Conservation (phyloP, 2,797 vertebrate genomes). For the Sebastes nivosus region DNA sequence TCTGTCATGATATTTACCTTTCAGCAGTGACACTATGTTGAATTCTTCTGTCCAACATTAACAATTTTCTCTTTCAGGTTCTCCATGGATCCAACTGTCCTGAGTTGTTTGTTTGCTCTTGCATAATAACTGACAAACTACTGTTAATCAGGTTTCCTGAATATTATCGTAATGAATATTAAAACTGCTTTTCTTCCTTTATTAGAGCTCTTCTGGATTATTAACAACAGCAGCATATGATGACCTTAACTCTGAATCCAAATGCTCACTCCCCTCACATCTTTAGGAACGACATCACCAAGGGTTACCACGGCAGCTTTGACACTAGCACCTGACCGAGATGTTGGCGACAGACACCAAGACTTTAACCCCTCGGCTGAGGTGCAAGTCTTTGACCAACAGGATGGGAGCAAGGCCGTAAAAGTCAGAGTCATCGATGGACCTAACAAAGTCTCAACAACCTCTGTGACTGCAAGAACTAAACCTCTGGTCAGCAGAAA, state of each 20-base stretch:
- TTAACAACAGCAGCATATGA: not conserved
- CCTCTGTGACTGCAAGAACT: constrained; percentile 14
- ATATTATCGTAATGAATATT: constrained; percentile 4
- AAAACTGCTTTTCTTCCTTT: constrained; percentile 40
- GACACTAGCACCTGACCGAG: constrained; percentile 17
- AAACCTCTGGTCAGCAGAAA: constrained; percentile 39
- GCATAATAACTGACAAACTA: not conserved
- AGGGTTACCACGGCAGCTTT: constrained; percentile 25
- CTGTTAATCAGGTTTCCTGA: not conserved
- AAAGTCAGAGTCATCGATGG: not conserved
- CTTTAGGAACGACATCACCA: constrained; percentile 62
- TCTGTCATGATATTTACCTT: constrained; percentile 14
- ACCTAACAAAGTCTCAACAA: not conserved
- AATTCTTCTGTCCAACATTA: constrained; percentile 19
- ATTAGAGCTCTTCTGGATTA: constrained; percentile 32
- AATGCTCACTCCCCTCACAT: constrained; percentile 53
- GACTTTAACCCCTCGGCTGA: not conserved
- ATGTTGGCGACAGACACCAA: not conserved
- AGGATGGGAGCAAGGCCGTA: not conserved
- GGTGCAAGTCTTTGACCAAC: not conserved
- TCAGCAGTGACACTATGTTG: constrained; percentile 1
- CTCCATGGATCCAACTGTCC: not conserved
- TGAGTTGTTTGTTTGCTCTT: not conserved
- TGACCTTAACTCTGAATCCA: constrained; percentile 48
- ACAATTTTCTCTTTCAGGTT: constrained; percentile 50